Evolutionary conservation across 2,113 vertebrate genomes (phyloP), one percentile per base, ranked within the genome.

Genomic region (Ahaetulla prasina): DNA sequence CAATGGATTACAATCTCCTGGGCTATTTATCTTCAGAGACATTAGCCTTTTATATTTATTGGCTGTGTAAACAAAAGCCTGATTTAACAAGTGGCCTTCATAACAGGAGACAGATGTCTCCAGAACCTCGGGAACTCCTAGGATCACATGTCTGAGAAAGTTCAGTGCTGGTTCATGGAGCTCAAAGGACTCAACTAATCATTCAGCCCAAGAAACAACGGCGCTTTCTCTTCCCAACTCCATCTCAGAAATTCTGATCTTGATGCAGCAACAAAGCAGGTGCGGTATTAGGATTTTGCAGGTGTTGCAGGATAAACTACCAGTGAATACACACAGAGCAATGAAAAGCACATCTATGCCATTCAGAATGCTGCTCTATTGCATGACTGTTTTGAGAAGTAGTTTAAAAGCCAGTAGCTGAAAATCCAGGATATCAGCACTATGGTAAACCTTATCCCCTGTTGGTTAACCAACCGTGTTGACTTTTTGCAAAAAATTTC

Each of bases 21-120:
- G 45, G 86, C 0, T 92, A 95, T 95, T 96, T 95, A 93, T 96
- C 93, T 94, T 92, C 93, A 93, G 92, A 96, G 89, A 47, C 30
- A 93, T 94, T 93, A 87, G 92, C 94, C 91, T 93, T 80, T 25
- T 0, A 49, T 74, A 92, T 94, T 95, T 94, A 92, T 92, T 92
- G 90, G 91, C 92, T 85, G 45, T 89, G 90, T 92, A 93, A 95
- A 95, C 94, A 94, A 90, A 95, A 93, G 12, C 93, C 90, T 91
- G 89, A 88, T 53, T 86, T 88, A 93, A 57, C 80, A 92, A 57
- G 55, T 11, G 50, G 88, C 68, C 89, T 91, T 92, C 80, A 91
- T 89, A 63, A 89, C 88, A 47, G 88, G 80, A 74, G 55, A 89
- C 27, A 39, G 93, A 23, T 89, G 60, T 93, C 93, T 68, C 60